phyloP scores from a whole-genome alignment of 1,140 invertebrate genomes.

The Schlechtendalia chinensis region DNA sequence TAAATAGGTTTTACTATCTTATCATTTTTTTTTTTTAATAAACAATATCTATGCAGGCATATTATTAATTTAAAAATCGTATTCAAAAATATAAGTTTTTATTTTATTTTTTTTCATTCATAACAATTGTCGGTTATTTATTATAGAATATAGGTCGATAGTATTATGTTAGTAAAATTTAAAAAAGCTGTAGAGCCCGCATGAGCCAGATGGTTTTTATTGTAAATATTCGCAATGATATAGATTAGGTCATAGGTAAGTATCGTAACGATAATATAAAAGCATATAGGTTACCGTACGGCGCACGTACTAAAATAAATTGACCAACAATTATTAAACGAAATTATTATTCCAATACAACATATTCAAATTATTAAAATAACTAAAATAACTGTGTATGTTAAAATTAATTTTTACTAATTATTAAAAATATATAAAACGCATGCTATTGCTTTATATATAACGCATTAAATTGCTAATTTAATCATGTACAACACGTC shows the following conservation, averaged over 20 bases:
- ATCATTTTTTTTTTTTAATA: not conserved
- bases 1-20: no score
- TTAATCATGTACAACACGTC: not conserved
- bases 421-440: not conserved
- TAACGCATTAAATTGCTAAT: no score
- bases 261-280: not conserved
- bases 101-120: not conserved
- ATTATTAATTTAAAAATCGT: not conserved
- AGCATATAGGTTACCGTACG: not conserved
- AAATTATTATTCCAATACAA: not conserved
- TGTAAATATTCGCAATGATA: no score
- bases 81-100: not conserved
- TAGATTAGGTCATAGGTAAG: not conserved
- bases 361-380: no score
- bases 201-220: slow-evolving; percentile 11
- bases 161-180: not conserved
- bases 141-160: slow-evolving; percentile 1
- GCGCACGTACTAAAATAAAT: not conserved
- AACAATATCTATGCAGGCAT: not conserved
- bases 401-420: not conserved
- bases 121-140: no score
- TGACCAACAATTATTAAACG: not conserved
- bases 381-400: no score
- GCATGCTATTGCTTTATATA: no score
- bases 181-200: slow-evolving; percentile 19